These are phyloP conservation scores for Pilophorus perplexus DNA, from an alignment of 2,888 invertebrate species.

Conservation along the genomic window DNA sequence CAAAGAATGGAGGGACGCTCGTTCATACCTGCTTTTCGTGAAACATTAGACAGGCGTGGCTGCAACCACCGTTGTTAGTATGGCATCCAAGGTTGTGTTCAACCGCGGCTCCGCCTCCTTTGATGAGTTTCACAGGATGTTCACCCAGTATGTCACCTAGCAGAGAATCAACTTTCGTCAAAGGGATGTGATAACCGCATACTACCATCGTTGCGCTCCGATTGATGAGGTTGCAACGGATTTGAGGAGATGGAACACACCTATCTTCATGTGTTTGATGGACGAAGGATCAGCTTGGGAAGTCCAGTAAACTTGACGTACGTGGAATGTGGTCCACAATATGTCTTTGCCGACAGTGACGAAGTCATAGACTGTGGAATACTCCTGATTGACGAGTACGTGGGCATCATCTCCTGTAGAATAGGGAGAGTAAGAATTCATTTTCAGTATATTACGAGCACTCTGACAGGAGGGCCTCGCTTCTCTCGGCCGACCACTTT, in stretches of 20 bases:
- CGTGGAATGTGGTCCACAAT: constrained; percentile 66
- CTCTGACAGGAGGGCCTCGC: no score
- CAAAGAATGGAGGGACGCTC: no score
- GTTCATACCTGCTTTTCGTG: constrained; percentile 37
- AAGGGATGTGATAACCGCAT: no score
- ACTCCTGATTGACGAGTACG: neutral
- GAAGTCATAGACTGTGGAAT: constrained; percentile 53
- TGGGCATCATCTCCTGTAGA: neutral
- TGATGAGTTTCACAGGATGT: constrained; percentile 55
- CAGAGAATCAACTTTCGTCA: no score
- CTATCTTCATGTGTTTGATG: constrained; percentile 37
- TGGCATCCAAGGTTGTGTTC: constrained; percentile 60
- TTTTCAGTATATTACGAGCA: no score
- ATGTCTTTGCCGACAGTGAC: constrained; percentile 62
- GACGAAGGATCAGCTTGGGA: constrained; percentile 53
- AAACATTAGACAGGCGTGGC: constrained; percentile 68
- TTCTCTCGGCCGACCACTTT: no score
- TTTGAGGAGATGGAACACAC: constrained; percentile 35
- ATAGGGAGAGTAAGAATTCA: no score
- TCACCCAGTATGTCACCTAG: neutral
- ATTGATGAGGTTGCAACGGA: no score
- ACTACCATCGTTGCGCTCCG: no score
- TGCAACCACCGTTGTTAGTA: constrained; percentile 63
- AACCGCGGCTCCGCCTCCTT: constrained; percentile 51
- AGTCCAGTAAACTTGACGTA: constrained; percentile 62